Percentiles rank a stretch among this genome's conserved stretches.
Conservation (phyloP, 2,797 vertebrate species). For the Chloroceryle amazona region DNA sequence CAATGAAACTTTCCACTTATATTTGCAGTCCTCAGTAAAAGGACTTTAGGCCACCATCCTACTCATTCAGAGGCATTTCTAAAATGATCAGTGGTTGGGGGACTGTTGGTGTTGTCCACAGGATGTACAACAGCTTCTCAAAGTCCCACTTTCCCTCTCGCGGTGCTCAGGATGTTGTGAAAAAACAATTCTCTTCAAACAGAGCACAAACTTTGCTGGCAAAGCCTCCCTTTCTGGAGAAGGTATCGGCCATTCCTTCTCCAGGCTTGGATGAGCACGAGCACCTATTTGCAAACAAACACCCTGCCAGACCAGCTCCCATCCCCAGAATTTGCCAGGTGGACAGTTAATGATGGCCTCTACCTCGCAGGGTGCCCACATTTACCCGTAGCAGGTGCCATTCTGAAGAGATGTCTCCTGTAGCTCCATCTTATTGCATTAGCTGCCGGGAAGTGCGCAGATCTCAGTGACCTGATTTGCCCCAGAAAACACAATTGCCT, state of each 20-base stretch:
- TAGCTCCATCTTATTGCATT: conserved; percentile 33
- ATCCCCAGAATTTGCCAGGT: neutral
- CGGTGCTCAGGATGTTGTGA: rapidly evolving
- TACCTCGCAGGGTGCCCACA: neutral
- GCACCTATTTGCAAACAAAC: conserved; percentile 24
- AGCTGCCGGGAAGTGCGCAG: neutral
- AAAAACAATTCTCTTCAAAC: neutral
- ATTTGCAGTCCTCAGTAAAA: neutral
- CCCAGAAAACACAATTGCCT: conserved; percentile 43
- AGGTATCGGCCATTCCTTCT: neutral
- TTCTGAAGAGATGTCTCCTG: neutral
- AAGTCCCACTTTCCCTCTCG: neutral
- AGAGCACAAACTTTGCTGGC: neutral
- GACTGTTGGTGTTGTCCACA: rapidly evolving
- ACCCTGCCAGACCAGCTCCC: neutral
- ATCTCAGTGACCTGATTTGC: conserved; percentile 30
- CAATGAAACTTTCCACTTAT: neutral
- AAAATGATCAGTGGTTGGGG: neutral
- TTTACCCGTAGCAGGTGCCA: neutral
- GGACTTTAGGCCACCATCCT: neutral
- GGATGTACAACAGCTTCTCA: rapidly evolving
- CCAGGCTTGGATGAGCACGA: neutral
- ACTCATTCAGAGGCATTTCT: neutral
- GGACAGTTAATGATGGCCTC: conserved; percentile 32
- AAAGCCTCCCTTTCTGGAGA: neutral